Evolutionary conservation across 1,140 invertebrate genomes (phyloP).

Genomic region (Euwallacea fornicatus): DNA sequence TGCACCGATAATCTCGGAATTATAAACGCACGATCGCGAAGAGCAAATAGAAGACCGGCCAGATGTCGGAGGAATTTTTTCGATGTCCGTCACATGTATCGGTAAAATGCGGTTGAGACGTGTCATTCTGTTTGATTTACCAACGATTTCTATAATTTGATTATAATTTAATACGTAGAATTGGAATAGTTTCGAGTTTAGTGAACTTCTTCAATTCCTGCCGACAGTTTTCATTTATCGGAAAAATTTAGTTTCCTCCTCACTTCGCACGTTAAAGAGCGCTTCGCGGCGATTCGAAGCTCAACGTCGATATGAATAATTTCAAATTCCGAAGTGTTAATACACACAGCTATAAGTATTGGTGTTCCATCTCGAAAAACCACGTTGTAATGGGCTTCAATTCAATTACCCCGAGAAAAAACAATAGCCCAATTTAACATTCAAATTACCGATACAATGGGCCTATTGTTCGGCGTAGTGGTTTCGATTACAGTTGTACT

Average conservation of each 20-base stretch:
- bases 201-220: too few relatives aligned
- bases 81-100: neutral
- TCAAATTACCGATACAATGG: conserved; percentile 35
- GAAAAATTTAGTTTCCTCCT: too few relatives aligned
- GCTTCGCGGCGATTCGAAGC: too few relatives aligned
- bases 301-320: too few relatives aligned
- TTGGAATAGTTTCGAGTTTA: neutral
- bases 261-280: too few relatives aligned
- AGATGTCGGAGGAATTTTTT: neutral
- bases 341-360: too few relatives aligned
- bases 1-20: conserved; percentile 5
- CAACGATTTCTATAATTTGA: neutral
- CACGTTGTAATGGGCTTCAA: neutral
- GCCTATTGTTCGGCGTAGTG: conserved; percentile 24
- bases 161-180: conserved; percentile 3
- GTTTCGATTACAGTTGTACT: conserved; percentile 26
- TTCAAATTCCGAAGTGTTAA: too few relatives aligned
- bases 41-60: neutral
- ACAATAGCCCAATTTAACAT: conserved; percentile 34
- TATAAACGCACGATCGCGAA: neutral
- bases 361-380: too few relatives aligned
- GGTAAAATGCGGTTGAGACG: neutral
- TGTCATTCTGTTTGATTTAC: neutral
- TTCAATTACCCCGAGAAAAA: conserved; percentile 30
- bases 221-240: too few relatives aligned